Percentiles rank a stretch among this genome's conserved stretches.
These are phyloP conservation scores for Exocentrus adspersus DNA, from an alignment of 2,888 invertebrate genomes.

Conservation along the genomic window DNA sequence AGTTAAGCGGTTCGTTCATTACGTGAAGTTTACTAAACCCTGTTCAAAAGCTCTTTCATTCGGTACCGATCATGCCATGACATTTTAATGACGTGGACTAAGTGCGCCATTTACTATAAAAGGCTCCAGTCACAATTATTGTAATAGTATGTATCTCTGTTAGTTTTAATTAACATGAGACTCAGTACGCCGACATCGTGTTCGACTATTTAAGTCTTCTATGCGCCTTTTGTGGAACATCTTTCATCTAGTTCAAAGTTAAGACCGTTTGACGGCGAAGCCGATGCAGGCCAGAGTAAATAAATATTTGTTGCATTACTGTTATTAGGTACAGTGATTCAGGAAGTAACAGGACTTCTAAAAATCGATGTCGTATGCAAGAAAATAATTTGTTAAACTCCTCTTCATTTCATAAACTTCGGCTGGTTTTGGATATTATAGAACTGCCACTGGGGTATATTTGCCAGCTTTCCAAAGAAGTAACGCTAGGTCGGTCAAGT, in stretches of 20 bases:
- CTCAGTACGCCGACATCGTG: constrained; percentile 15
- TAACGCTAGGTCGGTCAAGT: too few species aligned
- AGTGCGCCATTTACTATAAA: constrained; percentile 20
- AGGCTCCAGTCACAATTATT: constrained; percentile 6
- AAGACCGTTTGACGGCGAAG: neutral
- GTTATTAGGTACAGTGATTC: too few species aligned
- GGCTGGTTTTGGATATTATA: too few species aligned
- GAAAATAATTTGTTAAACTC: too few species aligned
- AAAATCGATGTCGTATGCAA: too few species aligned
- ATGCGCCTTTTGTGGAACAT: neutral
- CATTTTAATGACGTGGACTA: neutral
- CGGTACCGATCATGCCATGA: neutral
- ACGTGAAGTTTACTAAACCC: neutral
- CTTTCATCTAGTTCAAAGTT: neutral
- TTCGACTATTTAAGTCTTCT: neutral
- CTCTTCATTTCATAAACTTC: too few species aligned
- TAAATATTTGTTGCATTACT: too few species aligned
- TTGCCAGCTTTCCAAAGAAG: too few species aligned
- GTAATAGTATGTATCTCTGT: constrained; percentile 27
- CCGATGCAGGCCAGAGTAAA: neutral
- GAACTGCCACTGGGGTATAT: too few species aligned
- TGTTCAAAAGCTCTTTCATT: too few species aligned
- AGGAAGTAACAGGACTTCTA: too few species aligned
- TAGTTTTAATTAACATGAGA: constrained; percentile 25
- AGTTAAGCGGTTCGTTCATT: neutral